A percentile compares a stretch with the other conserved stretches of the same genome.
These are phyloP conservation scores for Perca fluviatilis DNA, from an alignment of 2,113 vertebrate species.

Conservation along the genomic window DNA sequence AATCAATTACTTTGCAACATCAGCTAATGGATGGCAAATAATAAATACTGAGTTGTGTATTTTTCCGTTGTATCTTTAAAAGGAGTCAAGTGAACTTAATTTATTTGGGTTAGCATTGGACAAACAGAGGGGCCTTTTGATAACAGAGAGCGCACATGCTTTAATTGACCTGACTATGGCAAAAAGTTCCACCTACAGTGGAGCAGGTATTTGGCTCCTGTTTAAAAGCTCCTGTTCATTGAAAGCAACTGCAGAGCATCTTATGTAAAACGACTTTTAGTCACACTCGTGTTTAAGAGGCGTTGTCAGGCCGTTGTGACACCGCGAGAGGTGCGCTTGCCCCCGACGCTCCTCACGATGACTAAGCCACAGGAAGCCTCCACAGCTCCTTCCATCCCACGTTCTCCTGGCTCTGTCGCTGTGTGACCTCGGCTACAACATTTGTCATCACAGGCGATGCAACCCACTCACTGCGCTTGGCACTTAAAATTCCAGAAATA, in stretches of 20 bases:
- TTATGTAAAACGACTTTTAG: slow-evolving; percentile 57
- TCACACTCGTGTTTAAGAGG: slow-evolving; percentile 32
- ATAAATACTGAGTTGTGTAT: slow-evolving; percentile 23
- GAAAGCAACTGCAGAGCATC: slow-evolving; percentile 19
- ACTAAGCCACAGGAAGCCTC: slow-evolving; percentile 79
- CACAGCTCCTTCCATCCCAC: slow-evolving; percentile 65
- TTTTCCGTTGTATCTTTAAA: slow-evolving; percentile 53
- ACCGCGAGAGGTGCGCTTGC: slow-evolving; percentile 54
- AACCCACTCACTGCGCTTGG: slow-evolving; percentile 64
- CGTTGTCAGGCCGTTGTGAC: slow-evolving; percentile 55
- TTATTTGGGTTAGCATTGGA: slow-evolving; percentile 41
- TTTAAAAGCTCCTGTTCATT: slow-evolving; percentile 5
- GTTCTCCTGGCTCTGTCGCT: slow-evolving; percentile 59
- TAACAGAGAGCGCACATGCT: slow-evolving; percentile 7
- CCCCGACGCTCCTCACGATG: slow-evolving; percentile 53
- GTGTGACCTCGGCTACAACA: slow-evolving; percentile 74
- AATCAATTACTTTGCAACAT: slow-evolving; percentile 51
- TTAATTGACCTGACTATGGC: neutral
- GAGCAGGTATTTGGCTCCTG: slow-evolving; percentile 11
- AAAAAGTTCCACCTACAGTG: slow-evolving; percentile 42
- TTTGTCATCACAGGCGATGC: slow-evolving; percentile 61
- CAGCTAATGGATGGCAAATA: slow-evolving; percentile 59
- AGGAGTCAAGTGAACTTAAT: slow-evolving; percentile 56
- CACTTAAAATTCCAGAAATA: slow-evolving; percentile 79
- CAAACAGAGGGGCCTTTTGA: slow-evolving; percentile 49